Percentiles rank a stretch among this genome's conserved stretches.
Conservation (phyloP, 1,140 invertebrate genomes). For the Prorops nasuta region DNA sequence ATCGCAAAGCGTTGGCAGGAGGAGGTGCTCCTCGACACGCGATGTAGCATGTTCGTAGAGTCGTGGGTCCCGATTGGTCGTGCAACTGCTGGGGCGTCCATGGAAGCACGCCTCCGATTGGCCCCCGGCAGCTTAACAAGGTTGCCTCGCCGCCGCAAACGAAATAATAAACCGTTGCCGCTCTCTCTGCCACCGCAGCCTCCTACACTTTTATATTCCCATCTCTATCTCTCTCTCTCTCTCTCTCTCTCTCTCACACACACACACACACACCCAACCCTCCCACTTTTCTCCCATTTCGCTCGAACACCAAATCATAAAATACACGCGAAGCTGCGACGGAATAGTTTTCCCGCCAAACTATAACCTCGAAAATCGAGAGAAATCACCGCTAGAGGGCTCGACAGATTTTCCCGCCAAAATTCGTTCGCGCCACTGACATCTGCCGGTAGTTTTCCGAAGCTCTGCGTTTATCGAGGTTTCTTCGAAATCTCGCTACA, state of each 20-base stretch:
- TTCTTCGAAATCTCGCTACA: no score
- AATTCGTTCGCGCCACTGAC: no score
- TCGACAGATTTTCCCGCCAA: no score
- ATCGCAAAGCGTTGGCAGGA: no score
- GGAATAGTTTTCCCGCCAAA: slow-evolving; percentile 1
- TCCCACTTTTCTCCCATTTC: slow-evolving; percentile 1
- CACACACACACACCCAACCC: slow-evolving; percentile 5
- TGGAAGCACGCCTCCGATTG: slow-evolving; percentile 47
- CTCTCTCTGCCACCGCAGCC: slow-evolving; percentile 1
- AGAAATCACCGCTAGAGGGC: no score
- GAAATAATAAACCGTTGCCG: slow-evolving; percentile 51
- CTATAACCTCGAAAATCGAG: no score
- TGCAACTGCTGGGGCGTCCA: slow-evolving; percentile 43
- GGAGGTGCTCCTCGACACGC: slow-evolving; percentile 54
- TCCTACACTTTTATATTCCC: slow-evolving; percentile 6
- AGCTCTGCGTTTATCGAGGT: no score
- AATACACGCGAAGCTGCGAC: slow-evolving; percentile 28
- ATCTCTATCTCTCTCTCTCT: no score
- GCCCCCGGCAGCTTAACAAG: slow-evolving; percentile 44
- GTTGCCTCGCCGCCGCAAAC: slow-evolving; percentile 46
- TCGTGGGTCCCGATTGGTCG: slow-evolving; percentile 40
- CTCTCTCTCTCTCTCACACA: not conserved
- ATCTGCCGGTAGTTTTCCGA: no score
- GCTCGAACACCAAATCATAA: slow-evolving; percentile 31
- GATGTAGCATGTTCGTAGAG: slow-evolving; percentile 47